Evolutionary conservation across 1,140 invertebrate genomes (phyloP), one percentile per base, ranked within the genome.

Genomic region (Holotrichia oblita): DNA sequence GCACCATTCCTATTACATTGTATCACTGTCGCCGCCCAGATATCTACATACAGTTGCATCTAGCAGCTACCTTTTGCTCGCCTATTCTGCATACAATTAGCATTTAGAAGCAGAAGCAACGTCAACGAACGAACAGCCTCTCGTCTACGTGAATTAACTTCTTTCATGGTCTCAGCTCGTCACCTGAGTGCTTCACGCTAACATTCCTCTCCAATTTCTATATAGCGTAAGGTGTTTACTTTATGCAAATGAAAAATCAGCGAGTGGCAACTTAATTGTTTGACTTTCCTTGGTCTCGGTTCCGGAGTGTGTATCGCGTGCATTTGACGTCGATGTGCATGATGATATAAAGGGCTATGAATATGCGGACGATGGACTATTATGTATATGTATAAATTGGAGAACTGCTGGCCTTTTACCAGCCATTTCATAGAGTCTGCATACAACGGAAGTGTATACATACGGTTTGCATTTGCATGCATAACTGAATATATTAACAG

Each of bases 191-290:
- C 41, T 42, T 42, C 41, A 42, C 41, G 41, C n/a, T 48, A 0
- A 12, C 4, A 10, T 48, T 12, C 44, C 12, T 48, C 12, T n/a
- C 44, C n/a, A 10, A 10, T 3, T 12, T 3, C 12, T 48, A 4
- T 4, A n/a, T 12, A n/a, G 44, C 12, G 7, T n/a, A 3, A 48
- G 44, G 44, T 48, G 44, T 48, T 48, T 48, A 48, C 44, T 48
- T 48, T 48, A 48, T 48, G 44, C 44, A 48, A 48, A 48, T 48
- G 44, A 2, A 48, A 48, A 48, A 48, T 48, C 44, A 48, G 44
- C 44, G 44, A 48, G 44, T n/a, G 44, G 44, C 44, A n/a, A 48
- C n/a, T 12, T 48, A 48, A 48, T 48, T 48, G 44, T 48, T 48
- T 10, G 44, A n/a, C 6, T 48, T 48, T 48, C 44, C 8, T 48